A percentile compares a stretch with the other conserved stretches of the same genome.
Evolutionary conservation across 2,888 invertebrate species (phyloP).

Genomic region (Dicyrtomina minuta): DNA sequence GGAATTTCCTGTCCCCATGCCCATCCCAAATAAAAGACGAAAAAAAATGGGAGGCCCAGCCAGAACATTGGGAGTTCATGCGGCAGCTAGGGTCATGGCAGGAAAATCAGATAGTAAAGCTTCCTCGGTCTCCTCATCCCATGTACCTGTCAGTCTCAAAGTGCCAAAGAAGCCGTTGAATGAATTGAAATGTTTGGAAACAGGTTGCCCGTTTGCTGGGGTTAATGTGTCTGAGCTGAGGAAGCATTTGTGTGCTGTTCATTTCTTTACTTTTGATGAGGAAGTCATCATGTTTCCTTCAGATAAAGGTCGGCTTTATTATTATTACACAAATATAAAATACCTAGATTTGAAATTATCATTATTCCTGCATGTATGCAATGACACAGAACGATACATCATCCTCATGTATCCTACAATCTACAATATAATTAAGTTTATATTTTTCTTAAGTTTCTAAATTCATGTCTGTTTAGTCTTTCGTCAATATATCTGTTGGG

Average conservation of each 20-base stretch:
- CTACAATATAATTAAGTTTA: no score
- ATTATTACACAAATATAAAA: background rate
- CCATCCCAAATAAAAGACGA: conserved; percentile 9
- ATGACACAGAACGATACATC: background rate
- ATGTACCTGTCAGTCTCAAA: background rate
- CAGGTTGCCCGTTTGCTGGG: conserved; percentile 36
- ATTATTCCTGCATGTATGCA: background rate
- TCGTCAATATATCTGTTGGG: no score
- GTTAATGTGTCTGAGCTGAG: conserved; percentile 46
- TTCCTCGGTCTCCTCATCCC: background rate
- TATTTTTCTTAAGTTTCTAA: no score
- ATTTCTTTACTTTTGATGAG: conserved; percentile 43
- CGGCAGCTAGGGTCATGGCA: background rate
- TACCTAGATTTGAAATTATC: background rate
- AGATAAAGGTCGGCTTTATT: conserved; percentile 37
- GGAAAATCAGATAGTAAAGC: background rate
- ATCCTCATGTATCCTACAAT: no score
- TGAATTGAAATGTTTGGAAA: conserved; percentile 49
- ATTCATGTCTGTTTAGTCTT: no score
- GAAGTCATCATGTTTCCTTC: conserved; percentile 37
- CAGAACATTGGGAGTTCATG: no score
- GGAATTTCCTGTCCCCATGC: conserved; percentile 1
- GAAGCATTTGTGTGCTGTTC: conserved; percentile 42
- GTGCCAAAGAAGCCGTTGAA: conserved; percentile 16
- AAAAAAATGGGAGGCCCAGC: background rate